These are phyloP conservation scores for Epizoanthus fatuus DNA, from an alignment of 92 coral and sea anemone species.

Conservation along the genomic window DNA sequence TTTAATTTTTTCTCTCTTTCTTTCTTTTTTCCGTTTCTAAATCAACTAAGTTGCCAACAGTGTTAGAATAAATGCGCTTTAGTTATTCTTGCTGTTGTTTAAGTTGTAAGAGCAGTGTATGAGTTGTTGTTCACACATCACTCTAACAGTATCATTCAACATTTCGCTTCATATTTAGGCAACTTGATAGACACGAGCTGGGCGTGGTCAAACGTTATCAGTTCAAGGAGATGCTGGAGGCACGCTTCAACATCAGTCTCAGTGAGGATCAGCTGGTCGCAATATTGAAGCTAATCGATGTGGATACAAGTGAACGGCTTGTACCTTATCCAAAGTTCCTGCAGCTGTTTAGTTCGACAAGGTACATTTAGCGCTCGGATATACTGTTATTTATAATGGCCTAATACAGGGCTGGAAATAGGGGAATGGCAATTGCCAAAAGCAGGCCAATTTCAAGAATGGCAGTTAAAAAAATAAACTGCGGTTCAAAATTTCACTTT, in stretches of 20 bases:
- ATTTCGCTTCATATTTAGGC: slow-evolving; percentile 46
- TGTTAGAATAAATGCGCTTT: no score
- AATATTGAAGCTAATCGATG: slow-evolving; percentile 59
- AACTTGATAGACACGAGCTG: slow-evolving; percentile 82
- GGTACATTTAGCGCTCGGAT: slow-evolving; percentile 47
- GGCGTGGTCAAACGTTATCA: slow-evolving; percentile 84
- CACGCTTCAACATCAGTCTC: slow-evolving; percentile 73
- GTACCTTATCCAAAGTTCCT: slow-evolving; percentile 78
- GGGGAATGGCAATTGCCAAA: no score
- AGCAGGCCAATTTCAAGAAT: no score
- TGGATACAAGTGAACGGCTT: slow-evolving; percentile 59
- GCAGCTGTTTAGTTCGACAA: slow-evolving; percentile 70
- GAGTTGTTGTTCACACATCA: no score
- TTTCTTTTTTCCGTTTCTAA: no score
- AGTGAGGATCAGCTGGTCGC: slow-evolving; percentile 66
- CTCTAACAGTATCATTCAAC: background rate
- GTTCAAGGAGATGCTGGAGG: slow-evolving; percentile 81
- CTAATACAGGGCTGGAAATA: no score
- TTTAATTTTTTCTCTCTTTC: no score
- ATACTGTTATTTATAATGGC: background rate
- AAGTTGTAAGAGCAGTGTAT: no score
- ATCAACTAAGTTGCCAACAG: no score
- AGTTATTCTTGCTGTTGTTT: no score
- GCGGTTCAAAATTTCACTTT: no score
- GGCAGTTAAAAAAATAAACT: no score